Percentiles rank a stretch among this genome's conserved stretches.
Conservation (phyloP, 2,797 vertebrate genomes). For the Brachyalestes nurse region DNA sequence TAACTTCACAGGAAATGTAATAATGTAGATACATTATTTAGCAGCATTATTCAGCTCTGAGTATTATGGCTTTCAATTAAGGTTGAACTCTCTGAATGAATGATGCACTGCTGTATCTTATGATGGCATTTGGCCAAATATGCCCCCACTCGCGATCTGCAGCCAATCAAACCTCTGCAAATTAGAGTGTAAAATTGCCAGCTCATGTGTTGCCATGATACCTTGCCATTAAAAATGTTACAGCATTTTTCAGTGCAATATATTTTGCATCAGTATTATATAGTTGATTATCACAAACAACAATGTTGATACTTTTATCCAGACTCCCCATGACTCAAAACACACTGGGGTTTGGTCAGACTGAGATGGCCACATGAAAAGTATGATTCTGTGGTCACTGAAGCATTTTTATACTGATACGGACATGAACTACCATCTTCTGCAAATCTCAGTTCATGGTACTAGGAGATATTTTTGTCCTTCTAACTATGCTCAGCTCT, state of each 20-base stretch:
- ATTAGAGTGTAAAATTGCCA: constrained; percentile 80
- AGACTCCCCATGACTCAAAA: not conserved
- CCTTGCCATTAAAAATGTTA: constrained; percentile 62
- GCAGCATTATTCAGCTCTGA: not conserved
- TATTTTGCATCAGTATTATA: not conserved
- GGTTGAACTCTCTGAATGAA: constrained; percentile 13
- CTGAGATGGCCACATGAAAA: too few species aligned
- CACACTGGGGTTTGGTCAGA: not conserved
- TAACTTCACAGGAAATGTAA: too few species aligned
- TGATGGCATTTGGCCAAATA: constrained; percentile 33
- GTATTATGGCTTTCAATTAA: not conserved
- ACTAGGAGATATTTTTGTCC: too few species aligned
- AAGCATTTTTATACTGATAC: too few species aligned
- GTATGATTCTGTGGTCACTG: too few species aligned
- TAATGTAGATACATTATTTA: constrained; percentile 8
- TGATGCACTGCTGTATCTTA: constrained; percentile 19
- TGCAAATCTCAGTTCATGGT: too few species aligned
- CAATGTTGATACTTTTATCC: not conserved
- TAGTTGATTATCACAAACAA: not conserved
- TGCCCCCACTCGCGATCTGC: constrained; percentile 37
- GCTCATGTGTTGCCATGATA: constrained; percentile 75
- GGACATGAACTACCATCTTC: too few species aligned
- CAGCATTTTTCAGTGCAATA: not conserved
- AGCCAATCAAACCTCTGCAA: constrained; percentile 68
- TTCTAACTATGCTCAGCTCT: too few species aligned